These are phyloP conservation scores for Palythoa grandiflora DNA, from an alignment of 92 coral and sea anemone genomes.

Conservation along the genomic window DNA sequence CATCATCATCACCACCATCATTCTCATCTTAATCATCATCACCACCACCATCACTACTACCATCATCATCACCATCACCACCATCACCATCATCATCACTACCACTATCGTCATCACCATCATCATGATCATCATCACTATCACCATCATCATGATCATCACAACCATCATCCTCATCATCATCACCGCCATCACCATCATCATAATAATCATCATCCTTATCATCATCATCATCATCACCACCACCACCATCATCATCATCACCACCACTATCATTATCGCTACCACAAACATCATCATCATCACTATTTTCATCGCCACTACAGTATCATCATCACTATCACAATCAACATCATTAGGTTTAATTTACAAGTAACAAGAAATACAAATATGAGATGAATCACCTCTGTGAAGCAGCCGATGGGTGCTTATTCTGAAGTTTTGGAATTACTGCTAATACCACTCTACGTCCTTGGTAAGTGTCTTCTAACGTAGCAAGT, in stretches of 20 bases:
- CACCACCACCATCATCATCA: neutral
- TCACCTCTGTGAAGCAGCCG: slow-evolving; percentile 85
- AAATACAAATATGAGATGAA: neutral
- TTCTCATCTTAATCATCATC: too few relatives aligned
- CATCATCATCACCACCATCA: too few relatives aligned
- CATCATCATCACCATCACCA: too few relatives aligned
- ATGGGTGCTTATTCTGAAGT: slow-evolving; percentile 73
- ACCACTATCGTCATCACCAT: too few relatives aligned
- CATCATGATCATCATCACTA: too few relatives aligned
- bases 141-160: too few relatives aligned
- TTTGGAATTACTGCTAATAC: slow-evolving; percentile 74
- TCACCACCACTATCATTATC: neutral
- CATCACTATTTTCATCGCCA: neutral
- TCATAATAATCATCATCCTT: too few relatives aligned
- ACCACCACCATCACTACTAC: too few relatives aligned
- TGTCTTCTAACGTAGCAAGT: slow-evolving; percentile 72
- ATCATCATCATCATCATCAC: neutral
- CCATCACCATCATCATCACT: too few relatives aligned
- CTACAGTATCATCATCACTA: neutral
- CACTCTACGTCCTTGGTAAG: slow-evolving; percentile 72
- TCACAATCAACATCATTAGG: neutral
- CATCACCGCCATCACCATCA: too few relatives aligned
- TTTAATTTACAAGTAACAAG: too few relatives aligned
- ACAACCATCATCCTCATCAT: too few relatives aligned
- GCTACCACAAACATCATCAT: neutral